Evolutionary conservation across 2,113 vertebrate species (phyloP), one percentile per base, ranked within the genome.

Genomic region (Pseudopodoces humilis): DNA sequence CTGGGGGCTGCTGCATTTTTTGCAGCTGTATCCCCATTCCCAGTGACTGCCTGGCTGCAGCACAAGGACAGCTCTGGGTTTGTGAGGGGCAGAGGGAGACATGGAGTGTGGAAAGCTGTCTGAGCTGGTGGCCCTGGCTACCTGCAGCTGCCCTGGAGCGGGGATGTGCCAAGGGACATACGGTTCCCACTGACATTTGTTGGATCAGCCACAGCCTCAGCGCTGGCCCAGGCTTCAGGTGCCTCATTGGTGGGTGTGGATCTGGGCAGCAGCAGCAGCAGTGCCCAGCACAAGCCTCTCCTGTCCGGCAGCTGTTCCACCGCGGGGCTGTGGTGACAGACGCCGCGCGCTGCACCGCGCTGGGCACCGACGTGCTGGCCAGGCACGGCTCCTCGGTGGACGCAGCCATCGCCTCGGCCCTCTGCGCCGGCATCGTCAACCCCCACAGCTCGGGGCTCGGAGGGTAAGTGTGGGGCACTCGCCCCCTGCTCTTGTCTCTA

Each of bases 381-480:
- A 97, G 98, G 80, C 98, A 97, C 75, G 99, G 99, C 33, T 99
- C 99, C 96, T 99, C 99, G 0, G 99, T 99, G 50, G 99, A 99
- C 0, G 99, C 99, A 0, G 99, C 99, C 72, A 98, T 99, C 13
- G 92, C 98, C 46, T 98, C 99, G 0, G 98, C 98, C 41, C 98
- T 99, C 90, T 99, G 99, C 59, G 96, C 98, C 2, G 99, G 99
- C 52, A 98, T 99, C 8, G 97, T 99, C 83, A 98, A 99, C 92
- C 99, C 99, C 1, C 99, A 99, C 97, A 98, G 98, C 0, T 99
- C 99, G 6, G 99, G 99, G 37, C 98, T 99, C 15, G 99, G 99
- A 49, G 99, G 99, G 99, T 99, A 97, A 96, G 99, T 98, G 60
- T 17, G 20, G 30, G 8, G 11, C 5, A 0, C 62, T 68, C 11